Evolutionary conservation across 2,888 invertebrate species (phyloP).

Genomic region (Scaptodrosophila latifasciaeformis): DNA sequence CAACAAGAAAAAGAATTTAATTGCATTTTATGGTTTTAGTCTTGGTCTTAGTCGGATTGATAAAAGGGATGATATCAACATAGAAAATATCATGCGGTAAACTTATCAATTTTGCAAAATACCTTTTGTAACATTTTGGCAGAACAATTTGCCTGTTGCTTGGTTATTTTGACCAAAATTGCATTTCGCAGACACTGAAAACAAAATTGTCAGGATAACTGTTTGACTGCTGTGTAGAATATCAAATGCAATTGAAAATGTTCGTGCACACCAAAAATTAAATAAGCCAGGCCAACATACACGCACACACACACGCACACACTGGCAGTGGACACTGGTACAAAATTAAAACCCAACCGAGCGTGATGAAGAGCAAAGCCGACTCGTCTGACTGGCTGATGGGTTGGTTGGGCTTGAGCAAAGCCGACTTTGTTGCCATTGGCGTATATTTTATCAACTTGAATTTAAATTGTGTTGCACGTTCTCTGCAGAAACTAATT

Average conservation of each 20-base stretch:
- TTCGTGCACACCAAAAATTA: conserved; percentile 39
- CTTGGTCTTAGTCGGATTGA: neutral
- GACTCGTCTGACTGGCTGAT: too few species aligned
- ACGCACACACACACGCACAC: neutral
- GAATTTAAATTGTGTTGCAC: too few species aligned
- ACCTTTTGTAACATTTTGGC: too few species aligned
- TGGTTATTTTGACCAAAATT: neutral
- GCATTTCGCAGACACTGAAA: neutral
- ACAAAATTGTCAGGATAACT: neutral
- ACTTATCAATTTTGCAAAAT: neutral
- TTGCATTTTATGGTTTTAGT: neutral
- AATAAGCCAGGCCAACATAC: conserved; percentile 27
- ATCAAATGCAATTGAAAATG: conserved; percentile 43
- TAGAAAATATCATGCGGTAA: neutral
- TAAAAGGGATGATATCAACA: neutral
- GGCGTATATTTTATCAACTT: too few species aligned
- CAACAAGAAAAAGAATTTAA: neutral
- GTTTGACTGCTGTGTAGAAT: too few species aligned
- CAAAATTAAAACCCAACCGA: neutral
- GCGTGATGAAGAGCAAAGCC: too few species aligned
- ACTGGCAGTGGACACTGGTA: neutral
- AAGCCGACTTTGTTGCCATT: too few species aligned
- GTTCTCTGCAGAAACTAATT: too few species aligned
- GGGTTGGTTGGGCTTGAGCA: too few species aligned
- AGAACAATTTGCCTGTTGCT: neutral